Evolutionary conservation across 2,797 vertebrate species (phyloP).

Genomic region (Sebastiscus tertius): DNA sequence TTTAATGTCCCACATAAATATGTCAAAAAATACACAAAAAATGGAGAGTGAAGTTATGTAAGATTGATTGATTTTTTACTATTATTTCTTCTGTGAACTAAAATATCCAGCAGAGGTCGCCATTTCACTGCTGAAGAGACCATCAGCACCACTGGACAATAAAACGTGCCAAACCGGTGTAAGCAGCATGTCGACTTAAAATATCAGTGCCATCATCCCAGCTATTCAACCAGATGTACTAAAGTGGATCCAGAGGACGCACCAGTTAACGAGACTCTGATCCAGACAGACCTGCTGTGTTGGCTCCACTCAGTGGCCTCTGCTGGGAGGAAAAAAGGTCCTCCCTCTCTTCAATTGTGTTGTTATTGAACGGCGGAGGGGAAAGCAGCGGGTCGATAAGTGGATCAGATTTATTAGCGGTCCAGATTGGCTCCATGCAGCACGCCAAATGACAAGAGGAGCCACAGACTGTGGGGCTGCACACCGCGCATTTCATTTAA

Average conservation of each 20-base stretch:
- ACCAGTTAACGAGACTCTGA: not conserved
- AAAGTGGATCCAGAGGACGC: conserved; percentile 23
- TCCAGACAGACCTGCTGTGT: conserved; percentile 22
- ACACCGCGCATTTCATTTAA: conserved; percentile 23
- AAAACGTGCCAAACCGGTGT: conserved; percentile 27
- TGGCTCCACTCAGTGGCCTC: conserved; percentile 28
- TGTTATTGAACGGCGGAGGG: conserved; percentile 39
- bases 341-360: conserved; percentile 22
- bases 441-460: conserved; percentile 32
- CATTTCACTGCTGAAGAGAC: not conserved
- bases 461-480: conserved; percentile 6
- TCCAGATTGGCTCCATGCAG: conserved; percentile 25
- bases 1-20: not conserved
- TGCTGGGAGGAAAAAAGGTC: conserved; percentile 4
- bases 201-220: not conserved
- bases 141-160: not conserved
- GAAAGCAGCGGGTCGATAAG: conserved; percentile 52
- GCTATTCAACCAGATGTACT: conserved; percentile 2
- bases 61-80: not conserved
- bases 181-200: not conserved
- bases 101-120: conserved; percentile 54
- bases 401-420: conserved; percentile 62
- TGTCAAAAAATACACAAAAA: not conserved
- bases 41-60: not conserved
- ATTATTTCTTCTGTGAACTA: not conserved